Evolutionary conservation across 2,797 vertebrate genomes (phyloP).

Genomic region (Sebastolobus alascanus): DNA sequence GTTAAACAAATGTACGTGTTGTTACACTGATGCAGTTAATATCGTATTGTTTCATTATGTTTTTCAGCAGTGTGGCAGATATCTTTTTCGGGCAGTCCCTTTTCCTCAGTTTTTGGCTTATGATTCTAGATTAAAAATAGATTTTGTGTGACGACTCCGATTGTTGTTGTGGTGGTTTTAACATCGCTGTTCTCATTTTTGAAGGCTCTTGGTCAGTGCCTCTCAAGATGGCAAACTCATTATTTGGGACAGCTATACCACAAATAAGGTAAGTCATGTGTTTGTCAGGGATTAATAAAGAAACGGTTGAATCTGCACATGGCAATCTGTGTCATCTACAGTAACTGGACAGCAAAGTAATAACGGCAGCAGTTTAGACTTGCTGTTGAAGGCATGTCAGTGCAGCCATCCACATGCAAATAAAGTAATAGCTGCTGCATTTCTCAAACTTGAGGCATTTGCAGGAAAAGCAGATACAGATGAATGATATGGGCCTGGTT

Average conservation of each 20-base stretch:
- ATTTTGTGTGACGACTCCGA: background rate
- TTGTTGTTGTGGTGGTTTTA: background rate
- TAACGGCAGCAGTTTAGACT: background rate
- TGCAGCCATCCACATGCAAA: background rate
- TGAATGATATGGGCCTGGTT: background rate
- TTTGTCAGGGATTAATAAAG: background rate
- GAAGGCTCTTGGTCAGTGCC: conserved; percentile 98
- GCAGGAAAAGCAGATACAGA: background rate
- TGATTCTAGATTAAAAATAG: conserved; percentile 25
- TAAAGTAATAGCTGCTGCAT: background rate
- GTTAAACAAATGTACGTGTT: background rate
- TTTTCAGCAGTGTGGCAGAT: background rate
- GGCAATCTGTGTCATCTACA: background rate
- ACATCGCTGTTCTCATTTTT: conserved; percentile 34
- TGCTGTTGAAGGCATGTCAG: background rate
- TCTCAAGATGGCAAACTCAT: conserved; percentile 99
- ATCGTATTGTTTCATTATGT: background rate
- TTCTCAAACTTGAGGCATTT: background rate
- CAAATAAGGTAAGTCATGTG: conserved; percentile 92
- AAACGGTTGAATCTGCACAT: background rate
- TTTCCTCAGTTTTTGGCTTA: background rate
- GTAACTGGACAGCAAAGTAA: background rate
- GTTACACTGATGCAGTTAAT: background rate
- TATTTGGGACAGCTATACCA: conserved; percentile 99
- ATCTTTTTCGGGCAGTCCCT: background rate